Percentiles rank a stretch among this genome's conserved stretches.
Conservation (phyloP, 2,113 vertebrate genomes). For the Gallinago undulata region DNA sequence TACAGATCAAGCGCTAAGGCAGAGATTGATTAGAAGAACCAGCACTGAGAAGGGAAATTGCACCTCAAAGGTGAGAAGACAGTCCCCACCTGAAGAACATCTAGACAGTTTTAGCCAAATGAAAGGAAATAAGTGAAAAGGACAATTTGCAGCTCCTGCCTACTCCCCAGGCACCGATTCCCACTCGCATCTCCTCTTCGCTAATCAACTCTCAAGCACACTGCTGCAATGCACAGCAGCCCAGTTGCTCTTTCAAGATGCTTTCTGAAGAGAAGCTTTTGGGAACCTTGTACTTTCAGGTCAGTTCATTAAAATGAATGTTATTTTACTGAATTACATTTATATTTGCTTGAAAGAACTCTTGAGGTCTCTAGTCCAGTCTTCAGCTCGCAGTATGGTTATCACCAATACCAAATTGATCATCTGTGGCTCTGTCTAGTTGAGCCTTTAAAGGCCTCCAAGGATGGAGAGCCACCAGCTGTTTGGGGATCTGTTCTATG, state of each 20-base stretch:
- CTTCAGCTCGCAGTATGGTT: neutral
- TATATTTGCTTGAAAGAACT: neutral
- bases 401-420: neutral
- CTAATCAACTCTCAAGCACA: neutral
- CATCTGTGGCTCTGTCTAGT: neutral
- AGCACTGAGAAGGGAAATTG: neutral
- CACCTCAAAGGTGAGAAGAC: neutral
- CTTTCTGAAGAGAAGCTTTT: neutral
- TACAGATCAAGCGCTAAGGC: neutral
- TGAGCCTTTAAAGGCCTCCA: neutral
- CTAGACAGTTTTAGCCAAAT: neutral
- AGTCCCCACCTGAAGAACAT: neutral
- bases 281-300: neutral
- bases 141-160: neutral
- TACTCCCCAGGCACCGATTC: neutral
- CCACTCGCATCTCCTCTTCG: neutral
- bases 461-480: neutral
- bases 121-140: neutral
- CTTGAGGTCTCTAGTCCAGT: neutral
- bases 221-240: fast-evolving
- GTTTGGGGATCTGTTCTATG: neutral
- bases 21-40: conserved; percentile 1
- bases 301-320: fast-evolving
- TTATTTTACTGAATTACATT: neutral
- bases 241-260: neutral